These are phyloP conservation scores for Odocoileus hemionus DNA, from an alignment of 2,113 vertebrate genomes.

Conservation along the genomic window DNA sequence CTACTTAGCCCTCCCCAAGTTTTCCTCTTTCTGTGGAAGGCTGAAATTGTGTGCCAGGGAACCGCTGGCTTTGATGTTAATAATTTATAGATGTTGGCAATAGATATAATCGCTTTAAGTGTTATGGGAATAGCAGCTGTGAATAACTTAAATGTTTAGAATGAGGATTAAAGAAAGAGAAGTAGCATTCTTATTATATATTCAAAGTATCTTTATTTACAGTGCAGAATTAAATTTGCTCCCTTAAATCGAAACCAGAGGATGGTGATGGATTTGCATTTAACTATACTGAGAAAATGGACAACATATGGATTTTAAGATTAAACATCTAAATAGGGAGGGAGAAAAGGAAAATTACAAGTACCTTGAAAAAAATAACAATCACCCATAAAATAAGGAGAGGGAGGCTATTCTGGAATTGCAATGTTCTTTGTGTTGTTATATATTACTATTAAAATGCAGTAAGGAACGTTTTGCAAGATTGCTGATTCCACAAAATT, in stretches of 20 bases:
- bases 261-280: not conserved
- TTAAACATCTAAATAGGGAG: slow-evolving; percentile 28
- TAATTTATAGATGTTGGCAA: slow-evolving; percentile 73
- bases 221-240: slow-evolving; percentile 23
- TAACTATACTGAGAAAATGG: slow-evolving; percentile 33
- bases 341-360: not conserved
- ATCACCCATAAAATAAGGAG: not conserved
- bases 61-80: slow-evolving; percentile 68
- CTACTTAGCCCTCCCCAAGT: not conserved
- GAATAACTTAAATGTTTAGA: slow-evolving; percentile 58
- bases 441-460: not conserved
- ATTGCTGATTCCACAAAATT: not conserved
- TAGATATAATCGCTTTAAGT: slow-evolving; percentile 73
- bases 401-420: not conserved
- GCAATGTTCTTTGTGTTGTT: not conserved
- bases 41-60: slow-evolving; percentile 53
- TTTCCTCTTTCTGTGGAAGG: slow-evolving; percentile 5
- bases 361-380: not conserved
- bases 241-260: slow-evolving; percentile 29
- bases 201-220: slow-evolving; percentile 20
- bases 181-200: not conserved
- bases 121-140: slow-evolving; percentile 60
- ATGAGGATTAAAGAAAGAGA: not conserved
- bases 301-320: slow-evolving; percentile 31
- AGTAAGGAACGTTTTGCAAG: not conserved